These are phyloP conservation scores for Scaptomyza tumidula DNA, from an alignment of 2,888 invertebrate genomes.

Conservation along the genomic window DNA sequence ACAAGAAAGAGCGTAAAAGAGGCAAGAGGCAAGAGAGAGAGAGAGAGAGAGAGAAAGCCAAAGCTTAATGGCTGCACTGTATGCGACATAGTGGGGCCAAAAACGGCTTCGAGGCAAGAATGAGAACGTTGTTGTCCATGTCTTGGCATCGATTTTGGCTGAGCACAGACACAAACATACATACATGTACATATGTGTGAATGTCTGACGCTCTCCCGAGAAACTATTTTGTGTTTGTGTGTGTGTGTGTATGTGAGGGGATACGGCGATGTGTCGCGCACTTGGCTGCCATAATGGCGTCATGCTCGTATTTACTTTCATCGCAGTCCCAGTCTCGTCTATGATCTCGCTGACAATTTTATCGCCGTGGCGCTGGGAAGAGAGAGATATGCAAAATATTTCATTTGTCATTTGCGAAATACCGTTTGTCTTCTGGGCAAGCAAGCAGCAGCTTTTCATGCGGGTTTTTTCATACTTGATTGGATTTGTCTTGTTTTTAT, in stretches of 20 bases:
- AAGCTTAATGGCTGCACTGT: slow-evolving; percentile 4
- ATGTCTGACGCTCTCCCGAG: slow-evolving; percentile 1
- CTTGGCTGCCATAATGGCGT: slow-evolving; percentile 75
- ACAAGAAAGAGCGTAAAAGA: neutral
- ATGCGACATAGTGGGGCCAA: slow-evolving; percentile 9
- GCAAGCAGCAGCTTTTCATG: slow-evolving; percentile 7
- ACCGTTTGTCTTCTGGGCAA: slow-evolving; percentile 52
- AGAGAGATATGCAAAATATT: slow-evolving; percentile 77
- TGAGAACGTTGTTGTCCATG: slow-evolving; percentile 23
- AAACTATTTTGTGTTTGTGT: slow-evolving; percentile 23
- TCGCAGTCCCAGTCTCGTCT: slow-evolving; percentile 68
- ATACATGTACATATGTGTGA: neutral
- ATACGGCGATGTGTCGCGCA: slow-evolving; percentile 60
- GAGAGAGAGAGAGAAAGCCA: slow-evolving; percentile 36
- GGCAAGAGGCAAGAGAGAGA: slow-evolving; percentile 15
- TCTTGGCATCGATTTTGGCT: slow-evolving; percentile 34
- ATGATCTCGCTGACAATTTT: slow-evolving; percentile 81
- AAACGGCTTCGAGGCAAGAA: slow-evolving; percentile 20
- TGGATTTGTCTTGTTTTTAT: slow-evolving; percentile 1
- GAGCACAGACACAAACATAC: neutral
- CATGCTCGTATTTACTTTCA: slow-evolving; percentile 80
- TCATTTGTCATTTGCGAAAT: slow-evolving; percentile 59
- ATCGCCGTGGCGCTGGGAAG: slow-evolving; percentile 65
- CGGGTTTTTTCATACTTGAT: slow-evolving; percentile 2
- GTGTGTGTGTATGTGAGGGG: slow-evolving; percentile 7